Evolutionary conservation across 2,888 invertebrate species (phyloP), one percentile per base, ranked within the genome.

Genomic region (Polydrusus tereticollis): DNA sequence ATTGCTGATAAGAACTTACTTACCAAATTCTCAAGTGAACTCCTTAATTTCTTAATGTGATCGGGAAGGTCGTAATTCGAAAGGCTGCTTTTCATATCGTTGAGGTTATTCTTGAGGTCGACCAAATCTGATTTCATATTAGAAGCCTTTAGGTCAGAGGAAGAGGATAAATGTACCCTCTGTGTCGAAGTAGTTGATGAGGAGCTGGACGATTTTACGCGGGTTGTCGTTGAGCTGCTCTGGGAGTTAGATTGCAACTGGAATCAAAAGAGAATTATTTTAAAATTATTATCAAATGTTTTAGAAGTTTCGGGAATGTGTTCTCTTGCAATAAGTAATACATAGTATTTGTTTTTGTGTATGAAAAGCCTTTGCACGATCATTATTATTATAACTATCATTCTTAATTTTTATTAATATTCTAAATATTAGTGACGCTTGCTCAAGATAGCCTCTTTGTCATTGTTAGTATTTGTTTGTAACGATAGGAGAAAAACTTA

Each of bases 31-130:
- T 94, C 94, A 87, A 94, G 88, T 73, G 93, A 93, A 82, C 89
- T 92, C 80, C 91, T 88, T 78, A 93, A 85, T 66, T 82, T 80
- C 66, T 80, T 79, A 50, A 82, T 65, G 33, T 77, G 76, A 7
- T 70, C 67, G 63, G 67, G 62, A 14, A 74, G 47, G 60, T 69
- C 76, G 43, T 71, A 78, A 71, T 78, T 79, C 2, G 79, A 79
- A 43, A 82, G 76, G 81, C 79, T 80, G 73, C 91, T 94, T 87
- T 94, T 94, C 91, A 95, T 94, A 87, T 95, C 94, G 74, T 93
- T 92, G 85, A 95, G 93, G 82, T 94, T 93, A 83, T 92, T 93
- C 85, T 95, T 92, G 76, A 95, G 88, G 83, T 93, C 93, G 73
- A 90, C 89, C 58, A 93, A 88, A 85, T 94, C 93, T 75, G 92